Evolutionary conservation across 2,888 invertebrate genomes (phyloP).

Genomic region (Emmelina monodactyla): DNA sequence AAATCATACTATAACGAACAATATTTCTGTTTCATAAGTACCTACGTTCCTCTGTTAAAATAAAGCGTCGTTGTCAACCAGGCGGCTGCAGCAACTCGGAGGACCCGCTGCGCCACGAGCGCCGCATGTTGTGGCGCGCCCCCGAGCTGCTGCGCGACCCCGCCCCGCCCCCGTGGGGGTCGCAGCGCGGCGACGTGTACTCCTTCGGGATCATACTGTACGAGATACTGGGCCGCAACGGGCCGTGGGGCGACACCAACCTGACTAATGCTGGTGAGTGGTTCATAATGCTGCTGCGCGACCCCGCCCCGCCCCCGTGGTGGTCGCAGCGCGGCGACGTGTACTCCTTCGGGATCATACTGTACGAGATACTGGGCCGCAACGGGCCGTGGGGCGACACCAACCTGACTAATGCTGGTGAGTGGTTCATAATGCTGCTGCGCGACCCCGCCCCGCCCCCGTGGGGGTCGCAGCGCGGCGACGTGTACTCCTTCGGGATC

Average conservation of each 20-base stretch:
- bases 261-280: slow-evolving; percentile 67
- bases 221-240: slow-evolving; percentile 81
- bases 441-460: slow-evolving; percentile 63
- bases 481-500: slow-evolving; percentile 85
- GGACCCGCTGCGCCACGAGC: slow-evolving; percentile 47
- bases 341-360: slow-evolving; percentile 83
- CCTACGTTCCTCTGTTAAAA: too few species aligned
- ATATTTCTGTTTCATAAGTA: too few species aligned
- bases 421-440: too few species aligned
- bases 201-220: slow-evolving; percentile 86
- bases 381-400: slow-evolving; percentile 83
- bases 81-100: slow-evolving; percentile 71
- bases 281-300: slow-evolving; percentile 60
- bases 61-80: too few species aligned
- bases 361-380: slow-evolving; percentile 84
- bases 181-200: slow-evolving; percentile 85
- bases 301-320: slow-evolving; percentile 60
- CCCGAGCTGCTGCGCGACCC: slow-evolving; percentile 76
- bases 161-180: slow-evolving; percentile 69
- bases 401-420: slow-evolving; percentile 69
- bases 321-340: slow-evolving; percentile 89
- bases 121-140: slow-evolving; percentile 74
- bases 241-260: slow-evolving; percentile 80
- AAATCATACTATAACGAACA: too few species aligned
- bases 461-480: slow-evolving; percentile 85